Base-by-base conservation (phyloP, 2,888 invertebrate genomes). In the Ganaspis brasiliensis region DNA sequence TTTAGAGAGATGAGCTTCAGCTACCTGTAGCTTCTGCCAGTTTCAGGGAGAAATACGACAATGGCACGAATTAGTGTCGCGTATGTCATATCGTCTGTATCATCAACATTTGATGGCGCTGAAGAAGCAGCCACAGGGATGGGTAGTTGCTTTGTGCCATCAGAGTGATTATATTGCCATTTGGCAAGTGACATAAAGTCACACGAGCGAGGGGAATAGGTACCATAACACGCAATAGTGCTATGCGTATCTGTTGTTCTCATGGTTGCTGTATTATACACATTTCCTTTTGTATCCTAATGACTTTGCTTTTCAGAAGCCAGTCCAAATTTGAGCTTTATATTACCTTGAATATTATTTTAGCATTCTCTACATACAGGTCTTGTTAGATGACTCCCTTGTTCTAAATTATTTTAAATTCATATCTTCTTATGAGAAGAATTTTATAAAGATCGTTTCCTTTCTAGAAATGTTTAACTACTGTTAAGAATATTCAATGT, bases 131-230 rank as follows among this genome's bases (percentile, higher is more conserved):
- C 80, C 78, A 74, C 80, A 80, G 82, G 83, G 84, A 81, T 78
- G 83, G 82, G 84, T 84, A 83, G 87, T 83, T 83, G 89, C 91
- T 90, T 91, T 90, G 91, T 91, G 81, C 89, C 90, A 90, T 91
- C 90, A 90, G 87, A 86, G 83, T 91, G 90, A 91, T 91, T 91
- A 90, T 89, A 89, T 89, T 88, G 88, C 88, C 86, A 87, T 88
- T 86, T 86, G 86, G 85, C 79, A 85, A 83, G 86, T 85, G 83
- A 86, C 87, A 85, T 87, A 86, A 86, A 87, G 86, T 87, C 86
- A 81, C 81, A 82, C 81, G 81, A 83, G 82, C 81, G 79, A 81
- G 78, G 82, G 81, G 82, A 82, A 82, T 77, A 77, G 82, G 81
- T 81, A 82, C 83, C 84, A 84, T 83, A 78, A 83, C 85, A 81